A percentile compares a stretch with the other conserved stretches of the same genome.
Conservation (phyloP, 2,888 invertebrate species). For the Schizotus pectinicornis region DNA sequence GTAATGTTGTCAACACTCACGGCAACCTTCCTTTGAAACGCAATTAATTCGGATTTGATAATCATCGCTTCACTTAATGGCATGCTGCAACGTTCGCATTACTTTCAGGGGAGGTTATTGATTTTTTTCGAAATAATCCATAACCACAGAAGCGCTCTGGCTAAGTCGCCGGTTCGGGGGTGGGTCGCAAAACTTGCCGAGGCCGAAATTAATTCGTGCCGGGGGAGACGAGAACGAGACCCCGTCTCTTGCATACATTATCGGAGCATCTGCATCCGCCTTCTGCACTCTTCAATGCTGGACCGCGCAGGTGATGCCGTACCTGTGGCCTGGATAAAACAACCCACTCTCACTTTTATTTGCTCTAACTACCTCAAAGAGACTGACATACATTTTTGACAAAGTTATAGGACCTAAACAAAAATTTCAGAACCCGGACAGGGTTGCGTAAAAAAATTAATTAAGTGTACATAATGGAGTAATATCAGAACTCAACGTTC, state of each 20-base stretch:
- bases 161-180: too few relatives aligned
- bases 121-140: neutral
- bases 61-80: neutral
- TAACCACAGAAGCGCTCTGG: neutral
- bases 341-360: conserved; percentile 36
- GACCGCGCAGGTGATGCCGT: conserved; percentile 38
- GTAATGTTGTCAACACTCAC: conserved; percentile 28
- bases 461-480: too few relatives aligned
- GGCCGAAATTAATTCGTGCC: neutral
- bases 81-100: neutral
- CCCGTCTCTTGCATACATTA: neutral
- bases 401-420: too few relatives aligned
- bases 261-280: conserved; percentile 38
- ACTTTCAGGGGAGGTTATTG: neutral
- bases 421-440: too few relatives aligned
- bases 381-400: too few relatives aligned
- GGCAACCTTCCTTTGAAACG: conserved; percentile 8
- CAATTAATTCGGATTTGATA: conserved; percentile 11
- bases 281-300: conserved; percentile 26
- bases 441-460: too few relatives aligned
- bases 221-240: neutral
- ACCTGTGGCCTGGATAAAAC: conserved; percentile 14
- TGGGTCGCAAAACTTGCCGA: neutral
- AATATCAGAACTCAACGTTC: too few relatives aligned
- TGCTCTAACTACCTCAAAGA: conserved; percentile 1